A percentile compares a stretch with the other conserved stretches of the same genome.
phyloP scores from a whole-genome alignment of 2,888 invertebrate species.

The Ligdia adustata region DNA sequence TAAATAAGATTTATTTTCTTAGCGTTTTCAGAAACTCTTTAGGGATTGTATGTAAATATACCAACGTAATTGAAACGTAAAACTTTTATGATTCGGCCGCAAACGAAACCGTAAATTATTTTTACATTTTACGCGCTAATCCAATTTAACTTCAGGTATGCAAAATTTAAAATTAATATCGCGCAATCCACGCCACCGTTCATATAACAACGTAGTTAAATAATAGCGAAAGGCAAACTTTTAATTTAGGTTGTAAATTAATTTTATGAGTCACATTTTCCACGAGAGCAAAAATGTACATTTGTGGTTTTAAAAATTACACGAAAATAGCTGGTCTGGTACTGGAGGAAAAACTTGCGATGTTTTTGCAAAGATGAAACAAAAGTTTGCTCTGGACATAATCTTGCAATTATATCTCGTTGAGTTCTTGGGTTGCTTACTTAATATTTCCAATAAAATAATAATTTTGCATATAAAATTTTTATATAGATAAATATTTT shows the following conservation, averaged over 20 bases:
- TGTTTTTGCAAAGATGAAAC: too few species aligned
- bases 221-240: slow-evolving; percentile 18
- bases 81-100: neutral
- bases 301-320: slow-evolving; percentile 26
- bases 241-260: slow-evolving; percentile 32
- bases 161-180: slow-evolving; percentile 13
- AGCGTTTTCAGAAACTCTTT: too few species aligned
- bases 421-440: too few species aligned
- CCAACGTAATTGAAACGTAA: neutral
- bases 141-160: slow-evolving; percentile 18
- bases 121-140: slow-evolving; percentile 3
- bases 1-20: too few species aligned
- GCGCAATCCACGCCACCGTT: neutral
- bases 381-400: too few species aligned
- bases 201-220: slow-evolving; percentile 24
- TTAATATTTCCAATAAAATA: too few species aligned
- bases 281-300: slow-evolving; percentile 1
- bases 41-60: neutral
- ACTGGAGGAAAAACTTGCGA: neutral
- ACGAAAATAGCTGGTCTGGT: too few species aligned
- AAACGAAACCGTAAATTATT: slow-evolving; percentile 15
- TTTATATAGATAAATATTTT: too few species aligned
- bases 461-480: too few species aligned
- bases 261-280: slow-evolving; percentile 16
- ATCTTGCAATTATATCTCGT: too few species aligned